phyloP scores from a whole-genome alignment of 53 echinoderm and acorn worm genomes.

The Actinopyga echinites region DNA sequence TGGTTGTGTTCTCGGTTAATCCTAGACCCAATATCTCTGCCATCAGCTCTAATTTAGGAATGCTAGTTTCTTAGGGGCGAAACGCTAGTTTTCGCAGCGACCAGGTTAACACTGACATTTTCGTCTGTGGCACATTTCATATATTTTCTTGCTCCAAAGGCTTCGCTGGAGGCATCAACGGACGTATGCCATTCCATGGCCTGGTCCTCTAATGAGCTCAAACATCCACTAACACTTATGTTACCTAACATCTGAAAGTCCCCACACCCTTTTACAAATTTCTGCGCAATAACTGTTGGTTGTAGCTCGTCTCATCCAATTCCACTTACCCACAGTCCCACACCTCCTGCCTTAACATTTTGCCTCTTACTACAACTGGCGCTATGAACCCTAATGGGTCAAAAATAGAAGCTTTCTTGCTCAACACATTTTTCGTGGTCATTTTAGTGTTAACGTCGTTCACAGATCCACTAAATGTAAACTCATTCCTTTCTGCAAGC shows the following conservation, averaged over 20 bases:
- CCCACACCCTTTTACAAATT: neutral
- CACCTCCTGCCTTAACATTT: neutral
- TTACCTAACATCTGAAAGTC: constrained; percentile 15
- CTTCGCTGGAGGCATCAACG: neutral
- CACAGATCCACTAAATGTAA: neutral
- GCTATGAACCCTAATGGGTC: constrained; percentile 33
- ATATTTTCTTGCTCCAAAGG: neutral
- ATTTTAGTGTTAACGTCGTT: neutral
- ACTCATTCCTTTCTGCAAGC: no score
- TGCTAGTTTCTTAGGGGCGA: no score
- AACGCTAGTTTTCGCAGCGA: no score
- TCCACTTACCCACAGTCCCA: neutral
- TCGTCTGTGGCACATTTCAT: neutral
- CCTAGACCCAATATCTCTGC: no score
- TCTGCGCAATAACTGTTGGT: neutral
- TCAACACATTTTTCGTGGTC: neutral
- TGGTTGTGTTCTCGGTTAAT: no score
- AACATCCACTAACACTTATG: neutral
- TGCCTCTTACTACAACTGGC: neutral
- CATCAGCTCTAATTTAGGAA: no score
- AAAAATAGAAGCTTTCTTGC: constrained; percentile 19
- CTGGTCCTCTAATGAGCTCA: neutral
- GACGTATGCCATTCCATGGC: neutral
- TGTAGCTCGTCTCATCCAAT: neutral
- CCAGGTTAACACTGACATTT: neutral